A percentile compares a stretch with the other conserved stretches of the same genome.
Evolutionary conservation across 2,113 vertebrate species (phyloP).

Genomic region (Anoura caudifer): DNA sequence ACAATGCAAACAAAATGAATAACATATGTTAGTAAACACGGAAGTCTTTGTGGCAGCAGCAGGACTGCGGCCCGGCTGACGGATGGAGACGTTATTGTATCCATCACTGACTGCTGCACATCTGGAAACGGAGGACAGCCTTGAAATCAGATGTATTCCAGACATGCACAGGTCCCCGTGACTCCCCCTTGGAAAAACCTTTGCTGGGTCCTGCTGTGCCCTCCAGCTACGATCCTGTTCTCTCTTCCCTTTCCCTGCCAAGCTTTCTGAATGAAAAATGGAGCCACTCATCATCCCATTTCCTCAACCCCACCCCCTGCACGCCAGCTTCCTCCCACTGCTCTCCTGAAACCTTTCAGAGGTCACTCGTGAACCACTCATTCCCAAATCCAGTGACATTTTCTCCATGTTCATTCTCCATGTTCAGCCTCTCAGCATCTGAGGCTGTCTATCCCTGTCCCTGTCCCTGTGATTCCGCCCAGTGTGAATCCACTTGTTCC

Average conservation of each 20-base stretch:
- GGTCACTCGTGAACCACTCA: background rate
- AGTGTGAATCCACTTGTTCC: too few species aligned
- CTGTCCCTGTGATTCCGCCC: background rate
- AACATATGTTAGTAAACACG: conserved; percentile 2
- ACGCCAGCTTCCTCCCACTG: background rate
- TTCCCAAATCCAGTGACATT: background rate
- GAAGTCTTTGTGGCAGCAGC: background rate
- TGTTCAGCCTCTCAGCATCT: too few species aligned
- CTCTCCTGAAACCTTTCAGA: conserved; percentile 7
- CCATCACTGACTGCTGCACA: background rate
- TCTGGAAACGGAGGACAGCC: conserved; percentile 52
- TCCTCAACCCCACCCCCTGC: conserved; percentile 39
- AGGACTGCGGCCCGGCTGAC: background rate
- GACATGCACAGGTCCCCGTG: background rate
- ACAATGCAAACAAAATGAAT: conserved; percentile 9
- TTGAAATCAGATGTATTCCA: conserved; percentile 64
- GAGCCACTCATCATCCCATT: conserved; percentile 37
- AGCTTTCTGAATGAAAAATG: conserved; percentile 60
- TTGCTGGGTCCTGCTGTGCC: conserved; percentile 62
- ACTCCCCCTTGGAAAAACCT: conserved; percentile 52
- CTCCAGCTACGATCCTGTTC: conserved; percentile 55
- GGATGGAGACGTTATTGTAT: background rate
- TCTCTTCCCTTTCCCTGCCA: conserved; percentile 47
- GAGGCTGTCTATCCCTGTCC: background rate
- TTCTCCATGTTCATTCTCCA: background rate